phyloP scores from a whole-genome alignment of 2,113 vertebrate species.

The Scomber scombrus region DNA sequence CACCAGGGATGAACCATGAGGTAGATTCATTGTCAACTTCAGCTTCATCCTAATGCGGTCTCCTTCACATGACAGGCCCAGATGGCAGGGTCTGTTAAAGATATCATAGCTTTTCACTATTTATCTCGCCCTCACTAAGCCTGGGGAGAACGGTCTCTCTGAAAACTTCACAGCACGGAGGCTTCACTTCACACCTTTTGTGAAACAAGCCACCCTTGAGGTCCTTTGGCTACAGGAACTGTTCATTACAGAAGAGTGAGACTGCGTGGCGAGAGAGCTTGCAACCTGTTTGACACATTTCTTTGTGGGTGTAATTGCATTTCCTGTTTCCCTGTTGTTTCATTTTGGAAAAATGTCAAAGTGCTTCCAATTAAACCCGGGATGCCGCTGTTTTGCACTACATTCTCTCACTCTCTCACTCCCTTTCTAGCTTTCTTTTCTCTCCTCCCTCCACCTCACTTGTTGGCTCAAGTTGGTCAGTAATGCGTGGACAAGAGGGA shows the following conservation, averaged over 20 bases:
- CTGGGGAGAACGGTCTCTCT: constrained; percentile 16
- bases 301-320: constrained; percentile 66
- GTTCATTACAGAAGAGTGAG: constrained; percentile 64
- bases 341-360: constrained; percentile 63
- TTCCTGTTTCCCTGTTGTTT: constrained; percentile 71
- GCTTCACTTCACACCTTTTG: constrained; percentile 70
- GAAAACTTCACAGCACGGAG: constrained; percentile 27
- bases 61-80: constrained; percentile 30
- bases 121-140: constrained; percentile 30
- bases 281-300: constrained; percentile 73
- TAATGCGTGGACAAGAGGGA: constrained; percentile 49
- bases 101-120: constrained; percentile 15
- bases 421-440: neutral
- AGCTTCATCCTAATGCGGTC: neutral
- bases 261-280: constrained; percentile 13
- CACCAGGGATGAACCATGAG: constrained; percentile 19
- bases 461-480: constrained; percentile 51
- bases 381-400: constrained; percentile 7
- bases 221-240: constrained; percentile 62
- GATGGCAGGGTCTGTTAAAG: constrained; percentile 45
- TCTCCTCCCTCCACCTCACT: neutral
- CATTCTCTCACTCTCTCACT: neutral
- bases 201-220: constrained; percentile 53
- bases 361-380: constrained; percentile 61
- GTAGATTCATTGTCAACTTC: constrained; percentile 11